Evolutionary conservation across 2,113 vertebrate genomes (phyloP).

Genomic region (Nothobranchius furzeri): DNA sequence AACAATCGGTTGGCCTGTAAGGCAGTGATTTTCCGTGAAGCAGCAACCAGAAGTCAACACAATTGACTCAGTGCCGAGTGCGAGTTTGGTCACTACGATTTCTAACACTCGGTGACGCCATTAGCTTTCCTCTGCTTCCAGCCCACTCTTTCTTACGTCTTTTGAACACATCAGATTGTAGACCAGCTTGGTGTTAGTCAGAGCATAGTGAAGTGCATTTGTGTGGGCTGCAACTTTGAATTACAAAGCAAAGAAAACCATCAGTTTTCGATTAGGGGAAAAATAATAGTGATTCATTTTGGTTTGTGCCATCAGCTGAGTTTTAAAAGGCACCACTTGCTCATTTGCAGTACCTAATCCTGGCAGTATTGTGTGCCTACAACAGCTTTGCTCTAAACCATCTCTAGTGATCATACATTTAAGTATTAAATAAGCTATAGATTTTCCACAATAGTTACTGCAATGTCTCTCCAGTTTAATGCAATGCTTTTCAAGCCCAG

Average conservation of each 20-base stretch:
- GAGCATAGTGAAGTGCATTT: constrained; percentile 12
- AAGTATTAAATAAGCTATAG: not conserved
- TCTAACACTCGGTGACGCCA: constrained; percentile 29
- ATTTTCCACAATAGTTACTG: too few species aligned
- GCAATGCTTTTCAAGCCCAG: not conserved
- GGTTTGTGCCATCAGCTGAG: constrained; percentile 8
- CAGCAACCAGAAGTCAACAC: constrained; percentile 3
- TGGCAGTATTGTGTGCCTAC: not conserved
- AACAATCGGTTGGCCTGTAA: not conserved
- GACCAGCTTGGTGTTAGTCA: constrained; percentile 58
- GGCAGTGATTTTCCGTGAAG: constrained; percentile 4
- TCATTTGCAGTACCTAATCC: not conserved
- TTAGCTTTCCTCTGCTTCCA: constrained; percentile 17
- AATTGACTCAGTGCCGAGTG: constrained; percentile 25
- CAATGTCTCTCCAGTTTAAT: too few species aligned
- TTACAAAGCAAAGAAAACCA: constrained; percentile 28
- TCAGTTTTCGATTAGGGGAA: constrained; percentile 24
- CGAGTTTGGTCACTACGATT: constrained; percentile 26
- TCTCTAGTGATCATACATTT: not conserved
- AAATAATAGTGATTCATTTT: constrained; percentile 16
- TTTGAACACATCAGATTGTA: constrained; percentile 31
- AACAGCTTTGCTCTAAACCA: not conserved
- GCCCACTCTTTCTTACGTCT: constrained; percentile 43
- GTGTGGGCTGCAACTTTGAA: constrained; percentile 38
- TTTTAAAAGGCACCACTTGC: not conserved